Conservation (phyloP, 2,888 invertebrate species). For the Masnerella sp. region DNA sequence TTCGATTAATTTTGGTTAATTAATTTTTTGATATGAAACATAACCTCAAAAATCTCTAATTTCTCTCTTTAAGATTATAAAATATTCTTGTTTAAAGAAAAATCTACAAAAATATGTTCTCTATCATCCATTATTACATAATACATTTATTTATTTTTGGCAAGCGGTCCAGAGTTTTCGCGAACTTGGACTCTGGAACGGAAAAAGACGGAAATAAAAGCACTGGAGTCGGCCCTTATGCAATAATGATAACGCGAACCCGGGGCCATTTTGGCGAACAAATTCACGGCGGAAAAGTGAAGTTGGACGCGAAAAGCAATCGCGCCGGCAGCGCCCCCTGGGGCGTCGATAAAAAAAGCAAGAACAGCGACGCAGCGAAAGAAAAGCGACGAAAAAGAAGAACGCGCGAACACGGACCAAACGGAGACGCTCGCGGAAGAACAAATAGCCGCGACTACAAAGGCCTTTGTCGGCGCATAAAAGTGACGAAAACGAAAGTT, state of each 20-base stretch:
- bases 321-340: not conserved
- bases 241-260: constrained; percentile 4
- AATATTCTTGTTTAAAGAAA: no score
- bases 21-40: no score
- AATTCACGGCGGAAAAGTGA: not conserved
- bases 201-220: no score
- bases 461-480: constrained; percentile 26
- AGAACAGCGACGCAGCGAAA: constrained; percentile 9
- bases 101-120: no score
- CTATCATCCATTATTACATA: no score
- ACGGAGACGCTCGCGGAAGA: constrained; percentile 23
- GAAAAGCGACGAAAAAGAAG: constrained; percentile 5
- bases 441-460: constrained; percentile 36
- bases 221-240: not conserved
- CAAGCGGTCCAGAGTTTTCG: no score
- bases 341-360: not conserved
- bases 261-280: constrained; percentile 4
- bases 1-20: no score
- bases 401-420: not conserved
- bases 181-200: no score
- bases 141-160: no score
- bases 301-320: constrained; percentile 16
- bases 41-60: no score
- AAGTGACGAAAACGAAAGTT: constrained; percentile 45
- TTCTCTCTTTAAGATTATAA: no score